Evolutionary conservation across 1,140 invertebrate genomes (phyloP).

Genomic region (Himalopsyche phryganea): DNA sequence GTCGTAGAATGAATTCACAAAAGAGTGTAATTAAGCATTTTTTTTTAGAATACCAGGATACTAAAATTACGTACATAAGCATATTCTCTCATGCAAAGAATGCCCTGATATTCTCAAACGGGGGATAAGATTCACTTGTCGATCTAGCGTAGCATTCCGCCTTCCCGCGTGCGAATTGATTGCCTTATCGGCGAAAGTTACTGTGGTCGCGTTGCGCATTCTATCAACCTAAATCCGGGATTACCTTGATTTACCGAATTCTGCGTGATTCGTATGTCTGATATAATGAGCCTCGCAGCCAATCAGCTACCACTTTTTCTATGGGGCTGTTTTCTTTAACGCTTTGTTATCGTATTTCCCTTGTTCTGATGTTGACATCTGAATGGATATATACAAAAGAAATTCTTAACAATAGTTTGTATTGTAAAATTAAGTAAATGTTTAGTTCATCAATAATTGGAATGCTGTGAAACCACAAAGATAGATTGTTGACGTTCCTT

Average conservation of each 20-base stretch:
- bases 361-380: neutral
- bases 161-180: constrained; percentile 19
- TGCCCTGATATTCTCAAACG: neutral
- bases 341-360: neutral
- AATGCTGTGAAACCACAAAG: no score
- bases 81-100: no score
- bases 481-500: no score
- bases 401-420: no score
- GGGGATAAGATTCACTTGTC: constrained; percentile 16
- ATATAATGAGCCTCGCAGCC: constrained; percentile 17
- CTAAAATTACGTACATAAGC: no score
- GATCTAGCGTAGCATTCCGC: constrained; percentile 10
- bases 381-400: neutral
- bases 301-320: neutral
- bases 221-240: constrained; percentile 24
- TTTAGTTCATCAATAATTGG: no score
- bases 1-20: no score
- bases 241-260: constrained; percentile 29
- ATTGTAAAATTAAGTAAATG: no score
- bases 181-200: constrained; percentile 30
- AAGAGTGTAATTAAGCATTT: no score
- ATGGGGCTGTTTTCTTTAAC: neutral
- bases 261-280: constrained; percentile 13
- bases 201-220: constrained; percentile 20
- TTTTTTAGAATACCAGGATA: no score